Evolutionary conservation across 1,140 invertebrate genomes (phyloP).

Genomic region (Drosophila virilis): DNA sequence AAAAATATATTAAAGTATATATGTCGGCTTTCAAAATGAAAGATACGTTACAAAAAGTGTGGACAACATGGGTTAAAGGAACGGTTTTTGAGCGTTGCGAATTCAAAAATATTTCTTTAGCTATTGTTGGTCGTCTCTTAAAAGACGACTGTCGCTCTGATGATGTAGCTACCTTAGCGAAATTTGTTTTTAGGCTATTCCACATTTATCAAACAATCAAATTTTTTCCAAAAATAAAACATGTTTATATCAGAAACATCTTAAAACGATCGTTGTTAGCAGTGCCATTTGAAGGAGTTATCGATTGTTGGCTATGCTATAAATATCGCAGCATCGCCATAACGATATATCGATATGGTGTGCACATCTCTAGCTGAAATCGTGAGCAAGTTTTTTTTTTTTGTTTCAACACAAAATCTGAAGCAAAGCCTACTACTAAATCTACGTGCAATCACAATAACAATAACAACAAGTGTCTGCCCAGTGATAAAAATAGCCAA

Average conservation of each 20-base stretch:
- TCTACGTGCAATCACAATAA: conserved; percentile 34
- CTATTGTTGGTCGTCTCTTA: neutral
- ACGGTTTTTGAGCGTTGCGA: too few relatives aligned
- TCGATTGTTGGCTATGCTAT: neutral
- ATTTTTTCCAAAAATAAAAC: neutral
- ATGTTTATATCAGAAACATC: neutral
- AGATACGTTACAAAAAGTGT: too few relatives aligned
- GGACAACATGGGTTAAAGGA: too few relatives aligned
- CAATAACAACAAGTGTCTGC: conserved; percentile 48
- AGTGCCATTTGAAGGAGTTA: neutral
- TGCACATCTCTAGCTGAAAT: conserved; percentile 39
- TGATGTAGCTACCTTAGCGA: neutral
- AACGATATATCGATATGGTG: conserved; percentile 27
- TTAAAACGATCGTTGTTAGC: neutral
- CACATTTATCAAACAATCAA: neutral
- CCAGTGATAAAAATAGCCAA: conserved; percentile 23
- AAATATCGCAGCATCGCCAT: neutral
- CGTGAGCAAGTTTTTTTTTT: conserved; percentile 39
- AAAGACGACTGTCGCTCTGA: too few relatives aligned
- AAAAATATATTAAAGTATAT: neutral
- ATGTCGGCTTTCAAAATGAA: neutral
- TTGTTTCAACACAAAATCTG: conserved; percentile 45
- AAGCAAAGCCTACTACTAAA: conserved; percentile 47
- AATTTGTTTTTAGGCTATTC: neutral
- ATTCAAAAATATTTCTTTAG: neutral